phyloP scores from a whole-genome alignment of 2,888 invertebrate species.

The Synanthedon tipuliformis region DNA sequence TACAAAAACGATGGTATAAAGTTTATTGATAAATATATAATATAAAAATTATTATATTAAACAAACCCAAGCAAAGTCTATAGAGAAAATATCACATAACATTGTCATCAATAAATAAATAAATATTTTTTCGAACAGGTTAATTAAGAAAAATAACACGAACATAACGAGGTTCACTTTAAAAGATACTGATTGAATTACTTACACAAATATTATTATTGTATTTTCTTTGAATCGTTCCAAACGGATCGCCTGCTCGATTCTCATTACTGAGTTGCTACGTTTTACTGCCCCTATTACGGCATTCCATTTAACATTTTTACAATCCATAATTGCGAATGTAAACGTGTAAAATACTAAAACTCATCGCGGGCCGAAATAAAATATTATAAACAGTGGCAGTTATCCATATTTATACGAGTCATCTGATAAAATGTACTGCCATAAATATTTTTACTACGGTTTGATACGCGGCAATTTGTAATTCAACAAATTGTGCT shows the following conservation, averaged over 20 bases:
- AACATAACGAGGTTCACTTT: too few relatives aligned
- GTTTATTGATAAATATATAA: too few relatives aligned
- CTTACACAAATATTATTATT: constrained; percentile 33
- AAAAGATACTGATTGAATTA: background rate
- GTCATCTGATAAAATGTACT: background rate
- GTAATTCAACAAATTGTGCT: too few relatives aligned
- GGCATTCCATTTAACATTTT: constrained; percentile 59
- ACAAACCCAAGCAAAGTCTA: too few relatives aligned
- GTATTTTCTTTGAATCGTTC: constrained; percentile 39
- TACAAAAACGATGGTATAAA: too few relatives aligned
- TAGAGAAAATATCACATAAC: too few relatives aligned
- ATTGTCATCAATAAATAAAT: too few relatives aligned
- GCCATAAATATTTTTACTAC: background rate
- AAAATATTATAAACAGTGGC: constrained; percentile 1
- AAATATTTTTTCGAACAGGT: too few relatives aligned
- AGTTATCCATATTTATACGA: constrained; percentile 1
- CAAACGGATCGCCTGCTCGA: constrained; percentile 41
- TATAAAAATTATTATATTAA: too few relatives aligned
- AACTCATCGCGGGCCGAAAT: constrained; percentile 21
- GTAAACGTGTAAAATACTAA: constrained; percentile 47
- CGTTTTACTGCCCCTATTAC: constrained; percentile 50
- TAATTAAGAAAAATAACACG: too few relatives aligned
- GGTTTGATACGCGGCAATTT: background rate
- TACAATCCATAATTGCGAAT: constrained; percentile 67
- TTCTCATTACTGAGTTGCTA: constrained; percentile 28